Evolutionary conservation across 2,797 vertebrate genomes (phyloP).

Genomic region (Sebastiscus albofasciatus): DNA sequence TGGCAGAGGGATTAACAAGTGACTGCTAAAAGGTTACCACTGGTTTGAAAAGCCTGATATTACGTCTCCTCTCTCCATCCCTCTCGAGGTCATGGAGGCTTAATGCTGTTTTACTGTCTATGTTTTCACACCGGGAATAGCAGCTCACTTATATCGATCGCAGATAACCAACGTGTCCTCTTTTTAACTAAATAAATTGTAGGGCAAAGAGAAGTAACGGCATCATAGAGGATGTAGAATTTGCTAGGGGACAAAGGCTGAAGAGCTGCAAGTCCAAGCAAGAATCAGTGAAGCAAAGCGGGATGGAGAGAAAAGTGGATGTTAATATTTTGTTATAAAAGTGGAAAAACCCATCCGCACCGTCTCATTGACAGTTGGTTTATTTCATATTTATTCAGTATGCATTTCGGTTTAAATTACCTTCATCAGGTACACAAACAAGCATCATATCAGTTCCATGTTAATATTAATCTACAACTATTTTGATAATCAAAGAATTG

Average conservation of each 20-base stretch:
- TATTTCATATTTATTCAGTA: not conserved
- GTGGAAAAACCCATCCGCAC: not conserved
- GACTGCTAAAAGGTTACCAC: constrained; percentile 49
- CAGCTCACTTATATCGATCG: constrained; percentile 26
- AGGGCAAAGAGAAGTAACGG: not conserved
- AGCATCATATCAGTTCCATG: not conserved
- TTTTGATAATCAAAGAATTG: not conserved
- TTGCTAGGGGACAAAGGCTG: not conserved
- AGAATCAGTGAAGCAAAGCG: not conserved
- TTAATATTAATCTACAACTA: not conserved
- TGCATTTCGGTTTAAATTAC: not conserved
- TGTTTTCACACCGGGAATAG: constrained; percentile 48
- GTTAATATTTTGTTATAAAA: not conserved
- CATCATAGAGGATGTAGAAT: not conserved
- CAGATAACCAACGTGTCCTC: not conserved
- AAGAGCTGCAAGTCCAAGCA: not conserved
- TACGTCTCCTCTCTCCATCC: not conserved
- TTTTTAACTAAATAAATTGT: not conserved
- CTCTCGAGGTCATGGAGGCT: not conserved
- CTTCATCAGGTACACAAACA: not conserved
- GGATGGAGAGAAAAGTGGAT: not conserved
- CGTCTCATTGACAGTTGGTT: not conserved
- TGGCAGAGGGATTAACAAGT: constrained; percentile 46
- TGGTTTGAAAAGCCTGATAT: constrained; percentile 34
- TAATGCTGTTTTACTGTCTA: constrained; percentile 61